Conservation (phyloP, 2,113 vertebrate genomes). For the Macaca mulatta region DNA sequence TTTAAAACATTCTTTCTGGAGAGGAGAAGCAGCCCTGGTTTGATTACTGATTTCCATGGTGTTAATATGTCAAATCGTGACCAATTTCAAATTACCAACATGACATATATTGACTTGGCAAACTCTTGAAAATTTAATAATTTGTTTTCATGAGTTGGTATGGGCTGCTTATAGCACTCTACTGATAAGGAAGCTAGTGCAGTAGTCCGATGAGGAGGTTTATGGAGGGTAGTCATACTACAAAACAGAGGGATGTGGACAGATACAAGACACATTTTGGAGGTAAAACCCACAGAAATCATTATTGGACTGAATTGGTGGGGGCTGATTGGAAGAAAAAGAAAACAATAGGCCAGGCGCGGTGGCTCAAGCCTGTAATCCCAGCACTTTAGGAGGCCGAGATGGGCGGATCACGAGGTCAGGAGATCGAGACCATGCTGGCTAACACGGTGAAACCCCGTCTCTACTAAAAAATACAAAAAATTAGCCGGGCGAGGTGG, state of each 20-base stretch:
- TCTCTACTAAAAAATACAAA: too few relatives aligned
- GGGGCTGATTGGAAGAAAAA: neutral
- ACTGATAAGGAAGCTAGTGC: neutral
- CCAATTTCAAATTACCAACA: neutral
- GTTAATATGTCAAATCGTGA: neutral
- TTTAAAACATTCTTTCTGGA: neutral
- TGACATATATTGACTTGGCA: neutral
- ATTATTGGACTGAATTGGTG: neutral
- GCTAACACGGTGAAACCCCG: too few relatives aligned
- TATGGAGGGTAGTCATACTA: neutral
- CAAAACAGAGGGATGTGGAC: neutral
- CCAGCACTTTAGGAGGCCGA: too few relatives aligned
- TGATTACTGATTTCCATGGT: neutral
- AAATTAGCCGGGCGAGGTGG: too few relatives aligned
- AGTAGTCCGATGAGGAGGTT: neutral
- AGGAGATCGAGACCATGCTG: too few relatives aligned
- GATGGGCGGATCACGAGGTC: too few relatives aligned
- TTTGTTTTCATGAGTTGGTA: neutral
- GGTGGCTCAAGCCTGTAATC: too few relatives aligned
- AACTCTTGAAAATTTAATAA: neutral
- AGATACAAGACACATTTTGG: neutral
- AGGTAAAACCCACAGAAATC: neutral
- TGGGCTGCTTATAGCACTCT: neutral
- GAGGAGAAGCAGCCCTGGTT: neutral
- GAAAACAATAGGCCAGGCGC: neutral